Percentiles rank a stretch among this genome's conserved stretches.
These are phyloP conservation scores for Leptoclinus maculatus DNA, from an alignment of 2,797 vertebrate genomes.

Conservation along the genomic window DNA sequence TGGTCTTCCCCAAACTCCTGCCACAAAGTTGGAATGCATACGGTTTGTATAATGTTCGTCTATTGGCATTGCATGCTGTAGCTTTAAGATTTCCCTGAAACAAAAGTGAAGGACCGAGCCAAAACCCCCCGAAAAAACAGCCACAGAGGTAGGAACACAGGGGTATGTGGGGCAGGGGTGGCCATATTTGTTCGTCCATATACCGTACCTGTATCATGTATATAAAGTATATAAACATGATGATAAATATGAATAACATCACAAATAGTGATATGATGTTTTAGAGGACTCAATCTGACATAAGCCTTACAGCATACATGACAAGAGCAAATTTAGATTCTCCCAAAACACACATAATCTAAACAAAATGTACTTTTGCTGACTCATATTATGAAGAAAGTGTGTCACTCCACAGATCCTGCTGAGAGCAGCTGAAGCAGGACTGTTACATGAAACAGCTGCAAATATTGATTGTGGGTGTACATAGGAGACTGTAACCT, in stretches of 20 bases:
- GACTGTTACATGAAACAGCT: slow-evolving; percentile 19
- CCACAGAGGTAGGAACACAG: too few species aligned
- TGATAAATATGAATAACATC: too few species aligned
- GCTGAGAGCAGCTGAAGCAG: slow-evolving; percentile 52
- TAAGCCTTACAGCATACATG: neutral
- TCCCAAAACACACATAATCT: neutral
- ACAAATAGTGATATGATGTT: neutral
- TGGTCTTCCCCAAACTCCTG: neutral
- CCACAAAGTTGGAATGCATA: neutral
- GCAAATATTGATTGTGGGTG: neutral
- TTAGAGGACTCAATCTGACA: neutral
- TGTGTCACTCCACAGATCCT: slow-evolving; percentile 27
- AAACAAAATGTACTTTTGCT: neutral
- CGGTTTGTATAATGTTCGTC: neutral
- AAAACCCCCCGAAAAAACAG: neutral
- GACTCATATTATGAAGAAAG: neutral
- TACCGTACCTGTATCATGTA: neutral
- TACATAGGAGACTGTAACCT: neutral
- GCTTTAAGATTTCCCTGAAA: neutral
- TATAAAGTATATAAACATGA: too few species aligned
- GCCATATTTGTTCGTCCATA: neutral
- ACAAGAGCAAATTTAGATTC: neutral
- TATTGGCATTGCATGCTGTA: neutral
- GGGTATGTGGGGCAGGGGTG: accelerated
- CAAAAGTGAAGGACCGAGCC: too few species aligned